A percentile compares a stretch with the other conserved stretches of the same genome.
These are phyloP conservation scores for Cottus gobio DNA, from an alignment of 2,113 vertebrate species.

Conservation along the genomic window DNA sequence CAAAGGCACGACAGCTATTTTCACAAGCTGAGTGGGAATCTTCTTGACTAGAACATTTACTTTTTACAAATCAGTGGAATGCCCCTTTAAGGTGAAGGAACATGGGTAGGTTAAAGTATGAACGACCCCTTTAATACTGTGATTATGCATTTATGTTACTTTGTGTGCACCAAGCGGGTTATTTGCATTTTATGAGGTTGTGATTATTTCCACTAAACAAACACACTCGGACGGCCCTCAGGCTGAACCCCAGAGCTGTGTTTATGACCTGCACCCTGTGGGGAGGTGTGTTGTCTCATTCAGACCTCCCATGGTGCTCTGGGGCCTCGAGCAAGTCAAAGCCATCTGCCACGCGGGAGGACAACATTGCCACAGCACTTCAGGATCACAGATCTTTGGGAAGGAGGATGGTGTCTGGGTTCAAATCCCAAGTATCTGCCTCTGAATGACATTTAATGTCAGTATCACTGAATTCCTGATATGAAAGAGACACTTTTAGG, in stretches of 20 bases:
- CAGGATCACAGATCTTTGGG: not conserved
- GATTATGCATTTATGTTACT: slow-evolving; percentile 6
- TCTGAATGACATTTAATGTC: not conserved
- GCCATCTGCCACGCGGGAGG: slow-evolving; percentile 21
- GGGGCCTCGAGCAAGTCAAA: slow-evolving; percentile 2
- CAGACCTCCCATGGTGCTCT: slow-evolving; percentile 20
- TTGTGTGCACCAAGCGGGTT: not conserved
- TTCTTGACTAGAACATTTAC: not conserved
- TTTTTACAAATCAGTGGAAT: not conserved
- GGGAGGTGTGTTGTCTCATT: slow-evolving; percentile 27
- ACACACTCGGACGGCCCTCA: slow-evolving; percentile 4
- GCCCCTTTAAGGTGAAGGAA: not conserved
- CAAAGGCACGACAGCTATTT: not conserved
- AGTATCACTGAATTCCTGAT: not conserved
- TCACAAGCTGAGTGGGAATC: not conserved
- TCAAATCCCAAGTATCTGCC: not conserved
- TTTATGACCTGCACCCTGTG: slow-evolving; percentile 44
- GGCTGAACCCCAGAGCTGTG: slow-evolving; percentile 3
- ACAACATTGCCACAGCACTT: not conserved
- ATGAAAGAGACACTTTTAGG: not conserved
- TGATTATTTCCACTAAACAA: slow-evolving; percentile 9
- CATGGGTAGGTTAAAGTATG: not conserved
- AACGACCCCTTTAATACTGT: slow-evolving; percentile 1
- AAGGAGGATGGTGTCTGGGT: not conserved
- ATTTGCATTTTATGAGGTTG: slow-evolving; percentile 27